Base-by-base conservation (phyloP, 2,888 invertebrate species). In the Torymus tubicola region DNA sequence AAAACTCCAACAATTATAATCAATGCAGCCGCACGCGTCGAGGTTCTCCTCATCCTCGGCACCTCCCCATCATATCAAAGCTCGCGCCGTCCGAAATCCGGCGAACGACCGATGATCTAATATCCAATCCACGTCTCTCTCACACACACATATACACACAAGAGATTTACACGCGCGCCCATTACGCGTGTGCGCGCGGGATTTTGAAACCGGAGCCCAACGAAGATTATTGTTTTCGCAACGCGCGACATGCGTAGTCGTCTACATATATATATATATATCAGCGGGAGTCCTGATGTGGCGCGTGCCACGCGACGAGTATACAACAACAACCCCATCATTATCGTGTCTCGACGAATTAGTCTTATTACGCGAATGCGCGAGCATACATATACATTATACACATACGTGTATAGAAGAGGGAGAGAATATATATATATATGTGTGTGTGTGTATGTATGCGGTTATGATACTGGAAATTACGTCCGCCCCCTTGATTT, bases 321-420 rank as follows among this genome's bases (percentile, higher is more conserved):
- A 83, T 87, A 42, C 42, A 88, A 89, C 42, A 88, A 89, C 85
- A 86, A 88, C 85, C 86, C 85, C 87, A 86, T 89, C 87, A 87
- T 90, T 90, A 89, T 86, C 86, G 82, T 88, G 90, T 90, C 89
- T 85, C 83, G 84, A 87, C 87, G 86, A 88, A 90, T 89, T 88
- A 89, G 87, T 85, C 85, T 84, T 83, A 81, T 85, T 84, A 82
- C 65, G 68, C 24, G 55, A 14, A 55, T 24, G 63, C n/a, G 61
- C 13, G n/a, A n/a, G 50, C 52, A 50, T 50, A 13, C 42, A 52
- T 24, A 14, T 57, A 13, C 13, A n/a, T n/a, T n/a, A n/a, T n/a
- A 16, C n/a, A 60, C 8, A n/a, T n/a, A n/a, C n/a, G n/a, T n/a
- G n/a, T n/a, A n/a, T n/a, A n/a, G n/a, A n/a, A n/a, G 42, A 58